Evolutionary conservation across 2,888 invertebrate species (phyloP).

Genomic region (Hypercompe scribonia): DNA sequence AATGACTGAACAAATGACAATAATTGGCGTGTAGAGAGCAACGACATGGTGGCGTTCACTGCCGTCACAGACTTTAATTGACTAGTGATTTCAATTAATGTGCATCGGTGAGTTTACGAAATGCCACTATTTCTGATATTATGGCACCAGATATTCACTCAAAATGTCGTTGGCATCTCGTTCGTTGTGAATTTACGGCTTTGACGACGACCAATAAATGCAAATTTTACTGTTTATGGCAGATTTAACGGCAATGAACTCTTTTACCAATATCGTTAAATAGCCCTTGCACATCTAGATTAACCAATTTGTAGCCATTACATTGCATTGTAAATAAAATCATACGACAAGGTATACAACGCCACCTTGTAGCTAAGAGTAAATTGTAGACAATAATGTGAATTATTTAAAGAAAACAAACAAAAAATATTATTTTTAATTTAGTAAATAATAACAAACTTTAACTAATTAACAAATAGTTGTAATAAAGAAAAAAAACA

Average conservation of each 20-base stretch:
- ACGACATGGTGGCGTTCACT: conserved; percentile 64
- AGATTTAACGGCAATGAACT: conserved; percentile 83
- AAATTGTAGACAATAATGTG: not conserved
- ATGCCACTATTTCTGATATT: conserved; percentile 71
- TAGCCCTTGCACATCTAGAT: conserved; percentile 66
- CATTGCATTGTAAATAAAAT: conserved; percentile 45
- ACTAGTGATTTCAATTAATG: conserved; percentile 82
- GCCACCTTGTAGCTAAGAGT: not conserved
- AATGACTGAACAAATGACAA: conserved; percentile 74
- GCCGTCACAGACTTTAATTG: conserved; percentile 77
- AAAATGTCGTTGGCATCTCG: conserved; percentile 83
- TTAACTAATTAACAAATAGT: conserved; percentile 9
- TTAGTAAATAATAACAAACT: not conserved
- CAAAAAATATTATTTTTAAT: not conserved
- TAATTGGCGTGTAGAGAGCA: conserved; percentile 74
- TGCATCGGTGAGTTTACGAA: conserved; percentile 75
- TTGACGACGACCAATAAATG: conserved; percentile 85
- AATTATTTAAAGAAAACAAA: too few species aligned
- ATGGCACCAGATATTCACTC: conserved; percentile 80
- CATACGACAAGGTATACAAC: conserved; percentile 24
- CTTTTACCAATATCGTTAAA: conserved; percentile 82
- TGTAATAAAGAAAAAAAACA: conserved; percentile 9
- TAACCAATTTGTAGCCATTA: conserved; percentile 66
- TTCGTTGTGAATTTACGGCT: conserved; percentile 80
- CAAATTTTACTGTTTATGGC: conserved; percentile 86